Conservation (phyloP, 92 coral and sea anemone species). For the Blastomussa wellsi region DNA sequence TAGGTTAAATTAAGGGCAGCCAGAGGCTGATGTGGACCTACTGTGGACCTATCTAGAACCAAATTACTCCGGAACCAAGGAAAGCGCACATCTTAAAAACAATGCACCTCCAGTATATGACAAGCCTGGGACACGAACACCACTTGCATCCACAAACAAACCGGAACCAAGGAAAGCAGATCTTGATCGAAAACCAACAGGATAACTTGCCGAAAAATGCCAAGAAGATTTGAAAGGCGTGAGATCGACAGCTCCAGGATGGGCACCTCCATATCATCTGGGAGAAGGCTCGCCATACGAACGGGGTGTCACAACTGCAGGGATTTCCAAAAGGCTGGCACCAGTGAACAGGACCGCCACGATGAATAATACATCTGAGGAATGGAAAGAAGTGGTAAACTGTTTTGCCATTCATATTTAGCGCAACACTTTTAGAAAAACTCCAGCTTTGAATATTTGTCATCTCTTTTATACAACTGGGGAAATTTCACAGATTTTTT, state of each 20-base stretch:
- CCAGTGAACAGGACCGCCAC: conserved; percentile 38
- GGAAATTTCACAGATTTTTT: background rate
- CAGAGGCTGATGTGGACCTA: too few species aligned
- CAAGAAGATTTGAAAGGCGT: conserved; percentile 36
- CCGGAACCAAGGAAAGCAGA: conserved; percentile 49
- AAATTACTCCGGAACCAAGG: conserved; percentile 7
- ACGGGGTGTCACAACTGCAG: conserved; percentile 44
- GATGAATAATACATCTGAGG: conserved; percentile 34
- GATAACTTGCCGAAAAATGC: conserved; percentile 7
- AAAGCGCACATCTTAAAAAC: conserved; percentile 35
- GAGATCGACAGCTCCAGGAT: conserved; percentile 9
- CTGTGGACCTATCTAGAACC: background rate
- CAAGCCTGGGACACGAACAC: conserved; percentile 41
- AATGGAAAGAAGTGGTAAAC: background rate
- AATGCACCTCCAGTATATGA: conserved; percentile 19
- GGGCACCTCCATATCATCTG: conserved; percentile 16
- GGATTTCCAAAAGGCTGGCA: conserved; percentile 51
- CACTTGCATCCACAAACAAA: conserved; percentile 39
- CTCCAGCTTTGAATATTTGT: background rate
- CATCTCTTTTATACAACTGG: background rate
- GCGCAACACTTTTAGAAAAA: background rate
- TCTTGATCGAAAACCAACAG: conserved; percentile 42
- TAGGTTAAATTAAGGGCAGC: too few species aligned
- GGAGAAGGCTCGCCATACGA: conserved; percentile 9
- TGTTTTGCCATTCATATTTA: background rate